phyloP scores from a whole-genome alignment of 1,140 invertebrate species.

The Drosophila aff. region DNA sequence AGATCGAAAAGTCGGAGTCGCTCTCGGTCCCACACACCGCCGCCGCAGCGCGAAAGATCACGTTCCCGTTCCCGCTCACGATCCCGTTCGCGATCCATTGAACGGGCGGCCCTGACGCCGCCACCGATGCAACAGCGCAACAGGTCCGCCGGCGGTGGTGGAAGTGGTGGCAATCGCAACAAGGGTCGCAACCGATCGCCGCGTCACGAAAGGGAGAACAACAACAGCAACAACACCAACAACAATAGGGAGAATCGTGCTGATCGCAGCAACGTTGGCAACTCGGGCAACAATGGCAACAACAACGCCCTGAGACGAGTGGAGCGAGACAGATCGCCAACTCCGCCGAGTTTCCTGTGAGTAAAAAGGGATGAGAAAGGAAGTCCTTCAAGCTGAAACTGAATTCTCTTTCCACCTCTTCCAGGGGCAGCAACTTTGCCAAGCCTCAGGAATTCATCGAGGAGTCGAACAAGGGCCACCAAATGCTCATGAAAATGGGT shows the following conservation, averaged over 20 bases:
- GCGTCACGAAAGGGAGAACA: conserved; percentile 72
- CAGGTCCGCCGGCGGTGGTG: conserved; percentile 83
- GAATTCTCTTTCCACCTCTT: neutral
- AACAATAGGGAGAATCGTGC: conserved; percentile 51
- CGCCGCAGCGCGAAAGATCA: conserved; percentile 31
- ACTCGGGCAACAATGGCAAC: conserved; percentile 16
- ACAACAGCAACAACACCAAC: conserved; percentile 38
- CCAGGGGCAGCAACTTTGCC: conserved; percentile 85
- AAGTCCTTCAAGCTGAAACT: neutral
- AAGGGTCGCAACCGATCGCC: conserved; percentile 77
- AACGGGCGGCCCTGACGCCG: conserved; percentile 47
- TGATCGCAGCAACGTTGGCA: conserved; percentile 28
- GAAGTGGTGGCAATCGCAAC: conserved; percentile 59
- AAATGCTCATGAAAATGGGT: conserved; percentile 97
- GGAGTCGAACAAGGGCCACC: conserved; percentile 97
- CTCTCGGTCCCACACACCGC: conserved; percentile 82
- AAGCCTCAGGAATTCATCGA: conserved; percentile 89
- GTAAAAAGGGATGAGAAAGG: conserved; percentile 47
- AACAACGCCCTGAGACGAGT: conserved; percentile 63
- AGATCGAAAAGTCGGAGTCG: conserved; percentile 87
- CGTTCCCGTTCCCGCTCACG: conserved; percentile 86
- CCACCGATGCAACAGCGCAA: conserved; percentile 57
- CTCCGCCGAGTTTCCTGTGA: conserved; percentile 93
- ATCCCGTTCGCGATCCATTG: conserved; percentile 86
- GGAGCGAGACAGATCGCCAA: conserved; percentile 88